These are phyloP conservation scores for Catharus bicknelli DNA, from an alignment of 2,113 vertebrate species.

Conservation along the genomic window DNA sequence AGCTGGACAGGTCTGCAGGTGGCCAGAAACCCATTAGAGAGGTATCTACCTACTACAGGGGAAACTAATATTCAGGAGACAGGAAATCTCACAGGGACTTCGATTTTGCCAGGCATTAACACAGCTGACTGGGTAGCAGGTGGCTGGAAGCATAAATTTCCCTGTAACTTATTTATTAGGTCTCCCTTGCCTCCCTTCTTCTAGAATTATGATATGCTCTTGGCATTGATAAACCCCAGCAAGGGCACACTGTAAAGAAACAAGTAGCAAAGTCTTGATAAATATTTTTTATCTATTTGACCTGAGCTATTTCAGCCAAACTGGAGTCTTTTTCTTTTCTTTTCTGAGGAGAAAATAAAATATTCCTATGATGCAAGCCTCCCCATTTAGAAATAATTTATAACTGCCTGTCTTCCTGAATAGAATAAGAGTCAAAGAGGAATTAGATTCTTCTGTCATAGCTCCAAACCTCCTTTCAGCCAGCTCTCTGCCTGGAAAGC, in stretches of 20 bases:
- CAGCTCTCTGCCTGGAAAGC: conserved; percentile 24
- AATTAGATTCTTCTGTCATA: conserved; percentile 26
- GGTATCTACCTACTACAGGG: conserved; percentile 56
- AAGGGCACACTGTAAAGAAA: conserved; percentile 54
- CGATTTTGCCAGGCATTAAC: conserved; percentile 64
- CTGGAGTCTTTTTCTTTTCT: background rate
- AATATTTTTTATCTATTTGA: conserved; percentile 53
- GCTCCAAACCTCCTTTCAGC: conserved; percentile 28
- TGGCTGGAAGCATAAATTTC: conserved; percentile 70
- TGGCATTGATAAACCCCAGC: conserved; percentile 42
- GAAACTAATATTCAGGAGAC: conserved; percentile 67
- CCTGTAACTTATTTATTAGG: conserved; percentile 68
- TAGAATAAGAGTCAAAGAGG: conserved; percentile 14
- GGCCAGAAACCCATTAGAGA: conserved; percentile 66
- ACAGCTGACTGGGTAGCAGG: conserved; percentile 71
- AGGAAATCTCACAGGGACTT: conserved; percentile 63
- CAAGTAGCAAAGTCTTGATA: conserved; percentile 30
- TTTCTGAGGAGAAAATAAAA: background rate
- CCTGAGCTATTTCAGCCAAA: background rate
- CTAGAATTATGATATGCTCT: conserved; percentile 54
- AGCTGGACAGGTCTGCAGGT: conserved; percentile 69
- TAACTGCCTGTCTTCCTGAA: conserved; percentile 3
- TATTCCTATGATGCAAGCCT: background rate
- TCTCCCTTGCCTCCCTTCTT: conserved; percentile 55
- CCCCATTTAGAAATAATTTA: conserved; percentile 24